phyloP scores from a whole-genome alignment of 2,888 invertebrate species.

The Napeogenes inachia region DNA sequence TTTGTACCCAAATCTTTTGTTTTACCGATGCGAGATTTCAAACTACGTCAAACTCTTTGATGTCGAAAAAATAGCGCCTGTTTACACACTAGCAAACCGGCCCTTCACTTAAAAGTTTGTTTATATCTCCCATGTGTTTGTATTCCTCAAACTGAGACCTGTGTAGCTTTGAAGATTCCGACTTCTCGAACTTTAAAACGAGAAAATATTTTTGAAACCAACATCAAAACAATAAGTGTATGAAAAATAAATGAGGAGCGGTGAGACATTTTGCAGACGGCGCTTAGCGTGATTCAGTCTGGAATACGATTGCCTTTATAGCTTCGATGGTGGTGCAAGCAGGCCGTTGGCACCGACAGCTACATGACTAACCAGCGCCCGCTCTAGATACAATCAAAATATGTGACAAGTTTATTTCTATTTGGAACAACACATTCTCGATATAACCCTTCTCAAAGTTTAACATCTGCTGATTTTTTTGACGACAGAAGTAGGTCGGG shows the following conservation, averaged over 20 bases:
- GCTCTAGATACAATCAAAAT: slow-evolving; percentile 78
- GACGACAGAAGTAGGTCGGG: slow-evolving; percentile 76
- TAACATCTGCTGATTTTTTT: slow-evolving; percentile 75
- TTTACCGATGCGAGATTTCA: slow-evolving; percentile 45
- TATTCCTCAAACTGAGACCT: slow-evolving; percentile 19
- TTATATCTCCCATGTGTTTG: slow-evolving; percentile 33
- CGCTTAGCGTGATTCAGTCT: slow-evolving; percentile 73
- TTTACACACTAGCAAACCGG: slow-evolving; percentile 50
- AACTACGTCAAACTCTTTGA: slow-evolving; percentile 60
- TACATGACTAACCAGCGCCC: slow-evolving; percentile 75
- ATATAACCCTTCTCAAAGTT: slow-evolving; percentile 70
- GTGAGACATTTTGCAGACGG: slow-evolving; percentile 77
- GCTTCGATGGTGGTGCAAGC: slow-evolving; percentile 54
- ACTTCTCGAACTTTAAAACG: slow-evolving; percentile 4
- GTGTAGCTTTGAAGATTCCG: slow-evolving; percentile 8
- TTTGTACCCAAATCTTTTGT: slow-evolving; percentile 63
- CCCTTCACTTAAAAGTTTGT: slow-evolving; percentile 25
- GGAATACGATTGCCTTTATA: slow-evolving; percentile 72
- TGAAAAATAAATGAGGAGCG: slow-evolving; percentile 54
- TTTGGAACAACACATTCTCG: slow-evolving; percentile 74
- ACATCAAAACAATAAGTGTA: slow-evolving; percentile 34
- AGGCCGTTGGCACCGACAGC: slow-evolving; percentile 74
- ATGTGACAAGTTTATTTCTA: slow-evolving; percentile 78
- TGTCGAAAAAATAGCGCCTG: slow-evolving; percentile 52
- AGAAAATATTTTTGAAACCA: slow-evolving; percentile 23